Evolutionary conservation across 2,888 invertebrate genomes (phyloP).

Genomic region (Bruchidius siliquastri): DNA sequence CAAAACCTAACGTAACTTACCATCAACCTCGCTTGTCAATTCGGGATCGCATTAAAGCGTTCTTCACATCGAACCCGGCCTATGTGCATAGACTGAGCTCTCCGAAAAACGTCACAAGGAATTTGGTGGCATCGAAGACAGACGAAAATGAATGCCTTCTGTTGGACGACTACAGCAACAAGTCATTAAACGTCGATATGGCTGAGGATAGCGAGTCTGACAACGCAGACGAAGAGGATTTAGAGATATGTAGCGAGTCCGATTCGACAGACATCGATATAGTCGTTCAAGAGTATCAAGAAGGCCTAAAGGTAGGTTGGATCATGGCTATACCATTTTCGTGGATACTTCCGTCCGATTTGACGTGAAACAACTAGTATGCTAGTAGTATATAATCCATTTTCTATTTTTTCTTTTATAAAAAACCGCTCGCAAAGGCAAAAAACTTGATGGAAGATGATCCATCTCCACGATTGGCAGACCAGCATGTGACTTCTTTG

Average conservation of each 20-base stretch:
- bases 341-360: too few species aligned
- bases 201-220: slow-evolving; percentile 39
- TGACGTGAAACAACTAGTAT: too few species aligned
- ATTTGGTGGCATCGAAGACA: slow-evolving; percentile 22
- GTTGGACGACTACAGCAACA: slow-evolving; percentile 52
- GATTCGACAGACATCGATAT: slow-evolving; percentile 74
- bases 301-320: slow-evolving; percentile 60
- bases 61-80: slow-evolving; percentile 29
- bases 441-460: too few species aligned
- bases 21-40: slow-evolving; percentile 9
- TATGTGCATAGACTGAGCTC: slow-evolving; percentile 29
- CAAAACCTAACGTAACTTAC: background rate
- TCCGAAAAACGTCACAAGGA: slow-evolving; percentile 20
- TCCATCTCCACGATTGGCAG: too few species aligned
- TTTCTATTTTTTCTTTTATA: too few species aligned
- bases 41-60: slow-evolving; percentile 26
- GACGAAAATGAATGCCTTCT: slow-evolving; percentile 57
- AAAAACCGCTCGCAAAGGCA: too few species aligned
- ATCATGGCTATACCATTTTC: too few species aligned
- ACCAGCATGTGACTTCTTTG: too few species aligned
- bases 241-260: slow-evolving; percentile 47
- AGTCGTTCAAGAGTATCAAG: slow-evolving; percentile 71
- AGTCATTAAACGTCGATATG: slow-evolving; percentile 35
- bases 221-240: slow-evolving; percentile 38
- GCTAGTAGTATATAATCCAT: too few species aligned